Evolutionary conservation across 2,888 invertebrate genomes (phyloP), one percentile per base, ranked within the genome.

Genomic region (Rhyacophila evoluta): DNA sequence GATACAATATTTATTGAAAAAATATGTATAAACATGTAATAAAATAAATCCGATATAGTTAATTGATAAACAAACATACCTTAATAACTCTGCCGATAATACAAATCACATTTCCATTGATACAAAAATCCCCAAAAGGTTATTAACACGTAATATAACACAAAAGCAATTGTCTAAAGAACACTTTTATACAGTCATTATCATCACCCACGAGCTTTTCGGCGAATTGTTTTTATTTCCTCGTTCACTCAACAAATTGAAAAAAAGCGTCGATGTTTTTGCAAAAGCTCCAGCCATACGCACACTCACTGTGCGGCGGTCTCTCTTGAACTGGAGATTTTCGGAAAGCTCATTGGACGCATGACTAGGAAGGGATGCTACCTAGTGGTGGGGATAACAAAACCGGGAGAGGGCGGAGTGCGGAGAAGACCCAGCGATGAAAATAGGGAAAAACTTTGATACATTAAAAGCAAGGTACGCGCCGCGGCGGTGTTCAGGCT

Each of bases 381-480:
- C 10, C 39, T 11, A 39, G 69, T 41, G 19, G 33, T 67, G 77
- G 72, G 75, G 78, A 75, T 39, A 33, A 67, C 55, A 29, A 39
- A 27, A 33, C 28, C 6, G 11, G 27, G 75, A 70, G 78, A 19
- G 10, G 37, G 33, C 11, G 73, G 69, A 69, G 73, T 68, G 33
- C 68, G 68, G 75, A 37, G 78, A 41, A 25, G 72, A 28, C 39
- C 73, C 25, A 69, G 70, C 74, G 79, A 79, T 77, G 81, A 70
- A 80, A 80, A 80, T 79, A 79, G 75, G 81, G 81, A 79, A 79
- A 81, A 79, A 78, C 72, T 81, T 77, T 78, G 81, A 79, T 81
- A 78, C 81, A 79, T 81, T 79, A 75, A 77, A 79, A 41, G 74
- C 71, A 74, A 74, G 78, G 74, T 67, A 73, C 67, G 70, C 37